phyloP scores from a whole-genome alignment of 2,797 vertebrate genomes.

The Sebastes nivosus region DNA sequence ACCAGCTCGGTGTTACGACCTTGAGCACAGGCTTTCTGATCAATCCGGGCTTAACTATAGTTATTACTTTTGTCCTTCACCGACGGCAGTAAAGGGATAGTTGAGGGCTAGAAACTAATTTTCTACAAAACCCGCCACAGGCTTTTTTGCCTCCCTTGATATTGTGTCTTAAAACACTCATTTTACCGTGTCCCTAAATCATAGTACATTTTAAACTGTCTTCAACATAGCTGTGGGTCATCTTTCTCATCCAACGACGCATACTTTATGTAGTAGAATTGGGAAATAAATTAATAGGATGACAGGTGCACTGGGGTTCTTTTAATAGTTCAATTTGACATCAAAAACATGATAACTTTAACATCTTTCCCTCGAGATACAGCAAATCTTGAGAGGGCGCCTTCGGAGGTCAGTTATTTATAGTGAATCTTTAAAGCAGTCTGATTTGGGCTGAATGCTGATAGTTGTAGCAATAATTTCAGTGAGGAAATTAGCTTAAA shows the following conservation, averaged over 20 bases:
- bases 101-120: conserved; percentile 1
- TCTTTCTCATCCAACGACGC: neutral
- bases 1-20: conserved; percentile 31
- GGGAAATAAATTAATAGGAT: conserved; percentile 19
- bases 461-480: neutral
- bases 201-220: conserved; percentile 17
- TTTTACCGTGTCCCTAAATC: conserved; percentile 27
- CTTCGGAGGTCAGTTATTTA: conserved; percentile 25
- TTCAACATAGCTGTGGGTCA: conserved; percentile 15
- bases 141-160: conserved; percentile 1
- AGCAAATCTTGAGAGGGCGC: neutral
- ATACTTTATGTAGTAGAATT: neutral
- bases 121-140: conserved; percentile 19
- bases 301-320: neutral
- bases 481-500: neutral
- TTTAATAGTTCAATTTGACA: conserved; percentile 4
- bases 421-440: conserved; percentile 3
- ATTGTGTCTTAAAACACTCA: neutral
- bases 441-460: neutral
- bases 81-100: neutral
- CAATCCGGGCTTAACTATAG: conserved; percentile 34
- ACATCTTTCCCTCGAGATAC: conserved; percentile 3
- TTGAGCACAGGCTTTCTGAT: conserved; percentile 21
- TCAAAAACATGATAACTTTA: conserved; percentile 16
- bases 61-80: conserved; percentile 46